These are phyloP conservation scores for Epistrophe eligans DNA, from an alignment of 2,888 invertebrate genomes.

Conservation along the genomic window DNA sequence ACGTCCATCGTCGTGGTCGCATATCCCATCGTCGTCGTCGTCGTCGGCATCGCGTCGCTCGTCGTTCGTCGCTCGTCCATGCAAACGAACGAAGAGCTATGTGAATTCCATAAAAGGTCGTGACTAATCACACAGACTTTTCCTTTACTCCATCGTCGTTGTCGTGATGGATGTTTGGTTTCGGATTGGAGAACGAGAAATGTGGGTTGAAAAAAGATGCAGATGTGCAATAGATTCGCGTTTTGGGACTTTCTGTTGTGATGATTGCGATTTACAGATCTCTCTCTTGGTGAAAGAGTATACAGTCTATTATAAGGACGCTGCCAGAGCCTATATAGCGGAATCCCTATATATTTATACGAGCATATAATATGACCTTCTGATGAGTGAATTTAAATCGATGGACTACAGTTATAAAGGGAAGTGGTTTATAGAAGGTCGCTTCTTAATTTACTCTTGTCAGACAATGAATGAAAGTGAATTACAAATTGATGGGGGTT, in stretches of 20 bases:
- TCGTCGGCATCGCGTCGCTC: too few species aligned
- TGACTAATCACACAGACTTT: slow-evolving; percentile 77
- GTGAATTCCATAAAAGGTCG: slow-evolving; percentile 78
- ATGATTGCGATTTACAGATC: slow-evolving; percentile 47
- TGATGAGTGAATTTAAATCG: slow-evolving; percentile 38
- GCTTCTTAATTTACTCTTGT: slow-evolving; percentile 30
- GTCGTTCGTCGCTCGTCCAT: slow-evolving; percentile 41
- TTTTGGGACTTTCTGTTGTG: slow-evolving; percentile 54
- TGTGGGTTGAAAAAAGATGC: slow-evolving; percentile 61
- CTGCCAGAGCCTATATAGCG: background rate
- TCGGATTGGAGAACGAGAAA: slow-evolving; percentile 50
- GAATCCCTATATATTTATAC: background rate
- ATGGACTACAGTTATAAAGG: slow-evolving; percentile 23
- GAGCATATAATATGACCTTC: slow-evolving; percentile 46
- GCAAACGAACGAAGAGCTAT: slow-evolving; percentile 77
- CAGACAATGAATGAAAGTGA: slow-evolving; percentile 53
- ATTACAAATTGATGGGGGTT: slow-evolving; percentile 39
- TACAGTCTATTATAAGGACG: background rate
- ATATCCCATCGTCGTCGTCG: slow-evolving; percentile 9
- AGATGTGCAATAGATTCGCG: slow-evolving; percentile 46
- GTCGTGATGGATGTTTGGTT: slow-evolving; percentile 73
- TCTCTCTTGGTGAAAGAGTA: slow-evolving; percentile 29
- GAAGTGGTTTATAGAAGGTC: slow-evolving; percentile 51
- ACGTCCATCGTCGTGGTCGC: slow-evolving; percentile 31
- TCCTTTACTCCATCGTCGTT: slow-evolving; percentile 56